phyloP scores from a whole-genome alignment of 1,140 invertebrate species.

The Scaptomyza hsui region DNA sequence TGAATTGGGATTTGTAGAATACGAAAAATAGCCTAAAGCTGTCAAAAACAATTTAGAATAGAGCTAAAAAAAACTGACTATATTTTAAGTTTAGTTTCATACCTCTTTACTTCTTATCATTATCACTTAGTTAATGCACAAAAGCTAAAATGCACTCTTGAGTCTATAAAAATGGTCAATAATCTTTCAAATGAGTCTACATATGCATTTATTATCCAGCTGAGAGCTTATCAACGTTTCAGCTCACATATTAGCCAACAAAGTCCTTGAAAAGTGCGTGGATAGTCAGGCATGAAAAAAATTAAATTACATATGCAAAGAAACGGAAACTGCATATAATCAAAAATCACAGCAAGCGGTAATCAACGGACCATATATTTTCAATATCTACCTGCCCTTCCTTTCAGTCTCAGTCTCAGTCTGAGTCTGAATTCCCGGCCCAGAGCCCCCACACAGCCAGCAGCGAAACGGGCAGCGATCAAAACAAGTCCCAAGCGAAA shows the following conservation, averaged over 20 bases:
- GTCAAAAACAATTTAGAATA: not conserved
- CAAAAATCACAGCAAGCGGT: slow-evolving; percentile 81
- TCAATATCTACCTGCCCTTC: slow-evolving; percentile 20
- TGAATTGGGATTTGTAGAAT: too few relatives aligned
- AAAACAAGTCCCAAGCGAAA: slow-evolving; percentile 65
- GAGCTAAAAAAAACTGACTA: too few relatives aligned
- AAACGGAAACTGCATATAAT: slow-evolving; percentile 81
- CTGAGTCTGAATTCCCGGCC: not conserved
- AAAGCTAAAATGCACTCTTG: not conserved
- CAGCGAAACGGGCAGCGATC: slow-evolving; percentile 52
- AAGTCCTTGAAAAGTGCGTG: slow-evolving; percentile 64
- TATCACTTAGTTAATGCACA: not conserved
- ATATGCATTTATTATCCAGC: slow-evolving; percentile 16
- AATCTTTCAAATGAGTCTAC: not conserved
- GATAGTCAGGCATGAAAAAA: slow-evolving; percentile 4
- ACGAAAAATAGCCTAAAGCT: not conserved
- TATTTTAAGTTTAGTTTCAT: not conserved
- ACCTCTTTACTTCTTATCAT: not conserved
- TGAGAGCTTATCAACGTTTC: slow-evolving; percentile 28
- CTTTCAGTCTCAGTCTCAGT: slow-evolving; percentile 1
- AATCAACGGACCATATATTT: slow-evolving; percentile 81
- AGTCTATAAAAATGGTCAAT: not conserved
- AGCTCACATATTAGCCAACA: slow-evolving; percentile 44
- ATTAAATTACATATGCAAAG: slow-evolving; percentile 78
- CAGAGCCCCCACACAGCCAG: slow-evolving; percentile 60